Conservation (phyloP, 2,113 vertebrate genomes). For the Bufo bufo region DNA sequence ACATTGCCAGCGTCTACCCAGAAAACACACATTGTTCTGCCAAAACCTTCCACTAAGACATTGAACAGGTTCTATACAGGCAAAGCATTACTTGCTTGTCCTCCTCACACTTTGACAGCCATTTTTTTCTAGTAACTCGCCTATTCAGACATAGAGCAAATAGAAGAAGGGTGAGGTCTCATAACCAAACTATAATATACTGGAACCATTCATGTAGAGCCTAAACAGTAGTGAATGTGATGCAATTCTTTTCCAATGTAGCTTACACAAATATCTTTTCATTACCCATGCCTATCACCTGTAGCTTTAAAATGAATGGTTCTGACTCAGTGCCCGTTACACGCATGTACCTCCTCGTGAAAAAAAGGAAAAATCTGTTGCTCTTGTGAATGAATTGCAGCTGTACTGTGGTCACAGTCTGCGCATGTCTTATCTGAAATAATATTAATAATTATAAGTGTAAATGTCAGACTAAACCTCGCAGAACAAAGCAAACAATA, state of each 20-base stretch:
- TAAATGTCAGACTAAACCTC: neutral
- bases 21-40: conserved; percentile 36
- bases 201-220: neutral
- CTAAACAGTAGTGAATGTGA: neutral
- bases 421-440: neutral
- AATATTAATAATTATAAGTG: neutral
- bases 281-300: neutral
- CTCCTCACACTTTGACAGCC: conserved; percentile 10
- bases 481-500: conserved; percentile 5
- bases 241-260: neutral
- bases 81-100: neutral
- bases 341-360: neutral
- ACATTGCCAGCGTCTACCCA: conserved; percentile 39
- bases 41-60: conserved; percentile 39
- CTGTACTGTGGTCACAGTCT: neutral
- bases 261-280: neutral
- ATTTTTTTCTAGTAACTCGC: conserved; percentile 14
- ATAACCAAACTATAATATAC: neutral
- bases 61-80: conserved; percentile 34
- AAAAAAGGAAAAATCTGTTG: neutral
- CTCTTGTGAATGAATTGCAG: neutral
- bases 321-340: neutral
- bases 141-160: conserved; percentile 22
- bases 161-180: neutral
- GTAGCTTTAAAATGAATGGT: neutral